phyloP scores from a whole-genome alignment of 2,888 invertebrate species.

The Mystacides longicornis region DNA sequence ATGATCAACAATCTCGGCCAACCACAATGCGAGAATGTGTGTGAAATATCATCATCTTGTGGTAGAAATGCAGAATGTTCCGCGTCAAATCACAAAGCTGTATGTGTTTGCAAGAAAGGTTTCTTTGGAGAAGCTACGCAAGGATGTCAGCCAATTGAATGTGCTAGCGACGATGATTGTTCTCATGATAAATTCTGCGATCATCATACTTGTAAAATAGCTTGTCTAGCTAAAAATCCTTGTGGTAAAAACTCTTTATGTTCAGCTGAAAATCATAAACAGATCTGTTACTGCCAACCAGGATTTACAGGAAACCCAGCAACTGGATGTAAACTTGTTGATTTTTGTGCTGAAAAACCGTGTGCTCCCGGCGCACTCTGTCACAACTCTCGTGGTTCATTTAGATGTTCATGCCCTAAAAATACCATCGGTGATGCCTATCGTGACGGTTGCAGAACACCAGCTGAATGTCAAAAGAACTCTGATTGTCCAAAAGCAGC shows the following conservation, averaged over 20 bases:
- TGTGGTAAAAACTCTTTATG: conserved; percentile 83
- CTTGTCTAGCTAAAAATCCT: conserved; percentile 73
- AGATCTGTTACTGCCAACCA: conserved; percentile 73
- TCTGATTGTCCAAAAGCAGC: conserved; percentile 76
- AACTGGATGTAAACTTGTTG: conserved; percentile 62
- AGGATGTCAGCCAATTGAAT: conserved; percentile 77
- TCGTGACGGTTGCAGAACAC: conserved; percentile 70
- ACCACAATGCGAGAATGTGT: conserved; percentile 69
- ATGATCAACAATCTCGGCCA: conserved; percentile 59
- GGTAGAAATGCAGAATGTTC: conserved; percentile 77
- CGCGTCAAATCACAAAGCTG: conserved; percentile 62
- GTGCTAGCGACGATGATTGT: conserved; percentile 63
- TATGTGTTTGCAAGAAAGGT: conserved; percentile 71
- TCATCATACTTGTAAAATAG: conserved; percentile 75
- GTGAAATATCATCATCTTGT: conserved; percentile 62
- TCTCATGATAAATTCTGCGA: conserved; percentile 78
- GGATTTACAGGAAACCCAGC: conserved; percentile 77
- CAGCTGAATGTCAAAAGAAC: conserved; percentile 74
- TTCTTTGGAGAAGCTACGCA: conserved; percentile 75
- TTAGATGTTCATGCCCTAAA: conserved; percentile 69
- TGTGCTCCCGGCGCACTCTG: conserved; percentile 78
- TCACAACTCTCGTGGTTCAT: conserved; percentile 71
- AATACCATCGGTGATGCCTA: conserved; percentile 82
- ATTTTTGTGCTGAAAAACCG: conserved; percentile 70
- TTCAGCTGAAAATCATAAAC: conserved; percentile 73